Base-by-base conservation (phyloP, 2,797 vertebrate genomes). In the Hipposideros larvatus region DNA sequence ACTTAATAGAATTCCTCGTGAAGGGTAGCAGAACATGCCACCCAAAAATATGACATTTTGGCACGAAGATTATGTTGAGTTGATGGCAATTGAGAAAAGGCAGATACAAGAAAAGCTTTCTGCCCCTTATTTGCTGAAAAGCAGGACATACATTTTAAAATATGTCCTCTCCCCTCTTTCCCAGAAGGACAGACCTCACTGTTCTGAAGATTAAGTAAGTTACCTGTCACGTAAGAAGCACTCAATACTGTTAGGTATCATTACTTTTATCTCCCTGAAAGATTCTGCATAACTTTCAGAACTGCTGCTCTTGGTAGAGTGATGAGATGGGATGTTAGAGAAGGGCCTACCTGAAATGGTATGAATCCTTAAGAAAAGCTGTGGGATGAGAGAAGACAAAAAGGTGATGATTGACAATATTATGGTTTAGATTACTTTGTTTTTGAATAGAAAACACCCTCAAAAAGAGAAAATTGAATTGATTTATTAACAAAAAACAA, bases 1-100 rank as follows among this genome's bases (percentile, higher is more conserved):
- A 46, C 66, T 43, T 85, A 92, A 55, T 46, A 63, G 41, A 83
- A 77, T 77, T 91, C n/a, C n/a, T 85, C 28, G 11, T 53, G 83
- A 70, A 37, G n/a, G 48, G 34, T 6, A 55, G 48, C n/a, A 70
- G 24, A 70, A 41, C 41, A 37, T 18, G n/a, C 46, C 34, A 8
- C 9, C n/a, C n/a, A 1, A 37, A 28, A 53, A 53, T 85, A 68
- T 55, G n/a, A 24, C 13, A 18, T n/a, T 85, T 28, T 41, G n/a
- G 24, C 21, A 26, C 46, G 26, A 66, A 21, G 43, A 18, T 51
- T 51, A 66, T 68, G 26, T 84, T 84, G 31, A 68, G n/a, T 46
- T 66, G 8, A 84, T 51, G 22, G n/a, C 43, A 66, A 34, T 16
- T 31, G 18, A 48, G 57, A 80, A 65, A 65, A 84, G 9, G 14